A percentile compares a stretch with the other conserved stretches of the same genome.
phyloP scores from a whole-genome alignment of 2,113 vertebrate species.

The Bucco capensis region DNA sequence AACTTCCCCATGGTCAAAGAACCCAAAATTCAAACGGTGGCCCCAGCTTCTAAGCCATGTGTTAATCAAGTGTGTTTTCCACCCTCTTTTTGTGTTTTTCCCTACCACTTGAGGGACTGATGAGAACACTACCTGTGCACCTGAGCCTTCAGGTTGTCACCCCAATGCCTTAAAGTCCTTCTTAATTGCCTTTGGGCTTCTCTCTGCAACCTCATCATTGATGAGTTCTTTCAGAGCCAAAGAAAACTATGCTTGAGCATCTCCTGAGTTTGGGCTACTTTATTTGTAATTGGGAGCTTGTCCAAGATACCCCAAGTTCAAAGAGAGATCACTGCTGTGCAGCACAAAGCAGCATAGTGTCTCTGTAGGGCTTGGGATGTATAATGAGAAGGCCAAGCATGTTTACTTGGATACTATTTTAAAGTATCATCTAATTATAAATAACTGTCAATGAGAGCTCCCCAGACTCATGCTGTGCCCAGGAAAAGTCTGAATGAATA shows the following conservation, averaged over 20 bases:
- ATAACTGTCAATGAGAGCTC: conserved; percentile 36
- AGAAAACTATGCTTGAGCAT: not conserved
- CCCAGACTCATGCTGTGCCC: conserved; percentile 12
- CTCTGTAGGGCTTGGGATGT: not conserved
- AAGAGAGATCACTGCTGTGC: not conserved
- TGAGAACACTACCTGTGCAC: too few species aligned
- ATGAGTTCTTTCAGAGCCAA: conserved; percentile 1
- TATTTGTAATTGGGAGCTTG: conserved; percentile 28
- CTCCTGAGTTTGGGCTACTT: not conserved
- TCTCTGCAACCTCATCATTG: too few species aligned
- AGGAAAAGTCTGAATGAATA: conserved; percentile 45
- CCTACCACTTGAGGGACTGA: too few species aligned
- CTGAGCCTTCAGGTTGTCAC: too few species aligned
- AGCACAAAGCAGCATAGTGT: conserved; percentile 11
- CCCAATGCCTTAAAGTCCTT: too few species aligned
- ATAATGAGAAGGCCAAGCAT: conserved; percentile 20
- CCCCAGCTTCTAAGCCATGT: too few species aligned
- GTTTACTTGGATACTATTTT: conserved; percentile 40
- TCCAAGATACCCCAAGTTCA: conserved; percentile 6
- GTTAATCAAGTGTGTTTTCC: too few species aligned
- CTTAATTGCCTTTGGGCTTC: too few species aligned
- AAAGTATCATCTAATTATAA: conserved; percentile 60
- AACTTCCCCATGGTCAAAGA: too few species aligned
- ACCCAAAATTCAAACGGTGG: too few species aligned
- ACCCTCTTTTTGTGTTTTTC: too few species aligned